Evolutionary conservation across 2,113 vertebrate genomes (phyloP), one percentile per base, ranked within the genome.

Genomic region (Sminthopsis crassicaudata): DNA sequence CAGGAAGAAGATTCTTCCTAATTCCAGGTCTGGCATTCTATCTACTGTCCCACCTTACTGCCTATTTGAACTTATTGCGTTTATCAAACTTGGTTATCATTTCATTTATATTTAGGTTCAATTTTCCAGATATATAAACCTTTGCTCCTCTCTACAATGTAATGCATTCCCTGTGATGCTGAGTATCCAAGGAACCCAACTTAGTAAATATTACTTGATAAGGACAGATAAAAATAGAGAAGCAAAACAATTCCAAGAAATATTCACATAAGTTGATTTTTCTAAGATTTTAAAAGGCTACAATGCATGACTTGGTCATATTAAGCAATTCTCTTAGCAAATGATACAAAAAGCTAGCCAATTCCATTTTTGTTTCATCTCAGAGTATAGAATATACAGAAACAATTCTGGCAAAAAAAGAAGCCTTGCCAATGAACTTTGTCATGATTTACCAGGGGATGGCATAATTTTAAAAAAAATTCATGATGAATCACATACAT

Each of bases 81-180:
- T 98, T 95, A 90, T 96, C 90, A 95, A 91, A 95, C 0, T 0
- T 16, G 46, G 89, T 96, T 76, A 97, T 89, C 91, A 97, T 96
- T 96, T 91, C 92, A 97, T 91, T 93, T 94, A 93, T 90, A 95
- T 94, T 96, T 96, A 96, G 95, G 91, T 92, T 90, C 27, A 94
- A 89, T 96, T 95, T 89, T 96, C 92, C 93, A 89, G 57, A 94
- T 90, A 42, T 46, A 95, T 97, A 96, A 92, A 91, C 9, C 55
- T 96, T 53, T 2, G 22, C 60, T 95, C 94, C 60, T 92, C 91
- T 55, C 27, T 27, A 93, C 76, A 89, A 46, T 93, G 30, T 30
- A 67, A 36, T 27, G 30, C 89, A 95, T 90, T 42, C 16, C 67
- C 91, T 96, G 53, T 92, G 94, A 90, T 96, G 97, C 95, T 96